Percentiles rank a stretch among this genome's conserved stretches.
phyloP scores from a whole-genome alignment of 1,140 invertebrate genomes.

The Leptopilina clavipes region DNA sequence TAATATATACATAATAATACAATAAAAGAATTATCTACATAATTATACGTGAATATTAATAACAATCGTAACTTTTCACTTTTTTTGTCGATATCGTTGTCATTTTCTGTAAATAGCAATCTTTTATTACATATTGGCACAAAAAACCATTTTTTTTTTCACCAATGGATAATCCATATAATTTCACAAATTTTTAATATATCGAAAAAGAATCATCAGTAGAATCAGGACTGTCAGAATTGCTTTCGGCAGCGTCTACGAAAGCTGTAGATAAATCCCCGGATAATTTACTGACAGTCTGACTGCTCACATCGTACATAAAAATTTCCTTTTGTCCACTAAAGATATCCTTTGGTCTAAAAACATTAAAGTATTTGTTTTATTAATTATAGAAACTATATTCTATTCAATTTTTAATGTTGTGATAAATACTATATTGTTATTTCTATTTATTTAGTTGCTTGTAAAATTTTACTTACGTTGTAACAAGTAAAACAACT shows the following conservation, averaged over 20 bases:
- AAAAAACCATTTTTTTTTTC: conserved; percentile 24
- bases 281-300: conserved; percentile 80
- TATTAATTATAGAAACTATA: too few relatives aligned
- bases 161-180: not conserved
- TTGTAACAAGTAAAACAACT: conserved; percentile 85
- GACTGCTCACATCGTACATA: conserved; percentile 86
- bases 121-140: conserved; percentile 48
- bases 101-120: conserved; percentile 33
- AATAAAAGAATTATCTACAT: conserved; percentile 68
- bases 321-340: conserved; percentile 84
- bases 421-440: too few relatives aligned
- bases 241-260: conserved; percentile 88
- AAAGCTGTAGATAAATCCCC: conserved; percentile 87
- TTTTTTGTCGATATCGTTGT: conserved; percentile 34
- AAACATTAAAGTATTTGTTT: not conserved
- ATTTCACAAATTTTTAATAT: conserved; percentile 34
- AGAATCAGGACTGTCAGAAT: conserved; percentile 77
- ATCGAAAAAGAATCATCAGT: conserved; percentile 49
- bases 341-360: conserved; percentile 72
- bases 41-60: conserved; percentile 34
- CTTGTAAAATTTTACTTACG: conserved; percentile 76
- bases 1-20: conserved; percentile 71
- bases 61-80: conserved; percentile 43
- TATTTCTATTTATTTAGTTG: too few relatives aligned
- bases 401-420: too few relatives aligned